A percentile compares a stretch with the other conserved stretches of the same genome.
These are phyloP conservation scores for Etheostoma spectabile DNA, from an alignment of 2,113 vertebrate species.

Conservation along the genomic window DNA sequence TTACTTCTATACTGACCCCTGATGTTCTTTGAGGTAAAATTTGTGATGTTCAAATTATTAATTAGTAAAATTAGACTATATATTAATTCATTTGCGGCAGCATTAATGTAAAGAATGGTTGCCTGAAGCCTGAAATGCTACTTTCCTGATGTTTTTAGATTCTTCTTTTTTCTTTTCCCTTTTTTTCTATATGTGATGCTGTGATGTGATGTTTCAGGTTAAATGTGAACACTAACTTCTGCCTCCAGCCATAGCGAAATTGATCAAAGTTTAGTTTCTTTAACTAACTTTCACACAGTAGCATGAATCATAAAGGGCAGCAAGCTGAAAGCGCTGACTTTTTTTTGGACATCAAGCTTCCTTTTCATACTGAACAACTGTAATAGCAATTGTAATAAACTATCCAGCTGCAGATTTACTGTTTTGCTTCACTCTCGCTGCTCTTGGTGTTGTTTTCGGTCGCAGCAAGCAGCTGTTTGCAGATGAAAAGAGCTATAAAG, in stretches of 20 bases:
- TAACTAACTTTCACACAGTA: not conserved
- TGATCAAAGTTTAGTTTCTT: not conserved
- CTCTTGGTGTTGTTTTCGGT: not conserved
- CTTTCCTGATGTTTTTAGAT: constrained; percentile 5
- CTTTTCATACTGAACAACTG: not conserved
- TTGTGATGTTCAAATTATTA: not conserved
- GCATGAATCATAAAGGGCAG: not conserved
- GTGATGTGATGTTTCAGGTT: no score
- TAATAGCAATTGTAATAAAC: no score
- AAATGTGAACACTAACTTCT: not conserved
- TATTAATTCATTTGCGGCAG: not conserved
- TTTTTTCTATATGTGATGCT: no score
- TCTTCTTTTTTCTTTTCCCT: not conserved
- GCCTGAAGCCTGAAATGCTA: not conserved
- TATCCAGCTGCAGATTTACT: not conserved
- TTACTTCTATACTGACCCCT: not conserved
- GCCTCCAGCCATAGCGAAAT: no score
- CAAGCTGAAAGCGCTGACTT: not conserved
- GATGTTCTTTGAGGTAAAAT: not conserved
- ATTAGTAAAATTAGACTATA: no score
- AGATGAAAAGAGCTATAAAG: not conserved
- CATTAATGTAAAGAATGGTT: not conserved
- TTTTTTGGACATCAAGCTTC: not conserved
- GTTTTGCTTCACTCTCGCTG: not conserved
- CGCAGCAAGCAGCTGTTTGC: not conserved